Evolutionary conservation across 1,140 invertebrate genomes (phyloP), one percentile per base, ranked within the genome.

Genomic region (Hermetia illucens): DNA sequence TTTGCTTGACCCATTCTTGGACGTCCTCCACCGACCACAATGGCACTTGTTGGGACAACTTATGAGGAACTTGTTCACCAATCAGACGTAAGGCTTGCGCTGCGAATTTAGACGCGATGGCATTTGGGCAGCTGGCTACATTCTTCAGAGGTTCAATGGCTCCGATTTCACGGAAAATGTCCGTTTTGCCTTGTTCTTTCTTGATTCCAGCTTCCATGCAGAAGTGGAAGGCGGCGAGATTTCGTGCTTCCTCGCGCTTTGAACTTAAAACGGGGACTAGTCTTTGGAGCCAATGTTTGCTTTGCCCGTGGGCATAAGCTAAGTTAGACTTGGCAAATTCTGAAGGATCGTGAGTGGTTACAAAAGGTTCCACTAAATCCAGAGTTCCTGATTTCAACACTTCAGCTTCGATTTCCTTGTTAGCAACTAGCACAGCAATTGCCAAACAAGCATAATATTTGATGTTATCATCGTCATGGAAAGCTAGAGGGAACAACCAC

Each of bases 121-220:
- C 92, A 61, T 97, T 97, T 1, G 95, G 94, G 61, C 91, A 96
- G 55, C 90, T 93, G 5, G 95, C 95, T 1, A 97, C 88, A 51
- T 86, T 89, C 57, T 96, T 97, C 40, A 98, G 66, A 0, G 92
- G 85, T 47, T 95, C 88, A 34, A 98, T 85, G 2, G 91, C 93
- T 34, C 86, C 88, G 43, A 98, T 97, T 59, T 93, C 89, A 36
- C 77, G 71, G 55, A 98, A 97, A 48, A 95, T 83, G 58, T 89
- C 81, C 0, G 90, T 85, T 43, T 94, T 92, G 10, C 89, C 87
- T 63, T 98, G 94, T 47, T 90, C 81, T 49, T 93, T 84, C 54
- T 98, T 98, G 24, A 98, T 98, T 9, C 86, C 88, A 3, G 95
- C 94, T 62, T 98, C 95, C 90, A 98, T 96, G 51, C 92, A 96